Base-by-base conservation (phyloP, 2,888 invertebrate species). In the Pammene aurita region DNA sequence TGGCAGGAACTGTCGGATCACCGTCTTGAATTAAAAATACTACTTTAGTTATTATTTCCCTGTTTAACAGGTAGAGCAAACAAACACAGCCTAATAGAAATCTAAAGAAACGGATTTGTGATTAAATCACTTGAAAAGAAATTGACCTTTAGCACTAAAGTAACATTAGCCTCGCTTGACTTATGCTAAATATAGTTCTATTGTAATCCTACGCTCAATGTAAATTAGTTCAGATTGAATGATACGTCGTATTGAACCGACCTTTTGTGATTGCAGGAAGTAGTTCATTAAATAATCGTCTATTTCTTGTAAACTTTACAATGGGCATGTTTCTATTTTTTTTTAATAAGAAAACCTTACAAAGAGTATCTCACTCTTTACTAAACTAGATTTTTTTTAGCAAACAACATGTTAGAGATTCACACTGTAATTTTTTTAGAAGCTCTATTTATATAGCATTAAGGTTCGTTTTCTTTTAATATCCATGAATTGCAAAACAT, bases 91-190 rank as follows among this genome's bases (percentile, higher is more conserved):
- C 38, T 14, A 41, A 41, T 0, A 7, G 13, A 9, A 35, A 46
- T 34, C 10, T 48, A 16, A 61, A 48, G 14, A 38, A 48, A 61
- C 14, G 13, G 7, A 13, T 46, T 10, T 35, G 35, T 67, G 61
- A 62, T 56, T 63, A 35, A 50, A 63, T 63, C 56, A 63, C 50
- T 50, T 18, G 26, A 44, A 34, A 34, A 34, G 18, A 54, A 42
- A 54, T 50, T 63, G 14, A 63, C 50, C 67, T 60, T 55, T 67
- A 63, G 64, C 54, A 52, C 54, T 64, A 14, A 67, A 56, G 46
- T 41, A 56, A 70, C 66, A 54, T 65, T 76, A 72, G 73, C 77
- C 76, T 73, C 72, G 71, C 63, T 74, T 78, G 75, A 77, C 73
- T 75, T 77, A 77, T 77, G 76, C 67, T 77, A 76, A 26, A 76